Conservation (phyloP, 2,113 vertebrate genomes). For the Bubo scandiacus region DNA sequence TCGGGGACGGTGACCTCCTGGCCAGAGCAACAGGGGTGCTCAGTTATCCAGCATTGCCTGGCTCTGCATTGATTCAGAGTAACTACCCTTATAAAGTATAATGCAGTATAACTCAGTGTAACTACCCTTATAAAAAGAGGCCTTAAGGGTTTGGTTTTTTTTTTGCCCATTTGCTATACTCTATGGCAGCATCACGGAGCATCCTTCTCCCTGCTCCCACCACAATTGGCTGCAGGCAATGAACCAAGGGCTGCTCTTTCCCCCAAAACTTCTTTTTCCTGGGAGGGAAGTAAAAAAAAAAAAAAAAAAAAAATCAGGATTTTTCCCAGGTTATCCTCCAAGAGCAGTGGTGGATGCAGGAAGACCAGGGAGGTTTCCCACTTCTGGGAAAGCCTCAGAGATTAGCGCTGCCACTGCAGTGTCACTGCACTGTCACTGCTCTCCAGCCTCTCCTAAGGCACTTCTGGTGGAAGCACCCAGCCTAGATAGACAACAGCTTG, state of each 20-base stretch:
- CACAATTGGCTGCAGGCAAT: not conserved
- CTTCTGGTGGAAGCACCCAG: not conserved
- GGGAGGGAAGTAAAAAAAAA: too few relatives aligned
- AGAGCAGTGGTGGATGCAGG: not conserved
- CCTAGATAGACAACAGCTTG: not conserved
- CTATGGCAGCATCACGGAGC: not conserved
- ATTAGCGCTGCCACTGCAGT: too few relatives aligned
- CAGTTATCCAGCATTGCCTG: rapidly evolving
- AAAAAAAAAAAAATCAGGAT: not conserved
- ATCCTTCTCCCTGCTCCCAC: not conserved
- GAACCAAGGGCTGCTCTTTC: not conserved
- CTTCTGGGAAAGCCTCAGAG: not conserved
- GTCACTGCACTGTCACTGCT: too few relatives aligned
- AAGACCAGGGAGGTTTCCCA: not conserved
- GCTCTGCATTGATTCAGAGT: not conserved
- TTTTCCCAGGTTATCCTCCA: not conserved
- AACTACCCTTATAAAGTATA: not conserved
- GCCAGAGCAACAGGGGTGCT: not conserved
- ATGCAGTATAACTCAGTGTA: not conserved
- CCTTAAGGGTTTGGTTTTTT: not conserved
- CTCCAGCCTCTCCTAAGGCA: not conserved
- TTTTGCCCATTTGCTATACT: not conserved
- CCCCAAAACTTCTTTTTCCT: not conserved
- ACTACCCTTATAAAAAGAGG: not conserved
- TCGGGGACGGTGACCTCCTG: too few relatives aligned